These are phyloP conservation scores for Trochalopteron elliotii DNA, from an alignment of 2,113 vertebrate species.

Conservation along the genomic window DNA sequence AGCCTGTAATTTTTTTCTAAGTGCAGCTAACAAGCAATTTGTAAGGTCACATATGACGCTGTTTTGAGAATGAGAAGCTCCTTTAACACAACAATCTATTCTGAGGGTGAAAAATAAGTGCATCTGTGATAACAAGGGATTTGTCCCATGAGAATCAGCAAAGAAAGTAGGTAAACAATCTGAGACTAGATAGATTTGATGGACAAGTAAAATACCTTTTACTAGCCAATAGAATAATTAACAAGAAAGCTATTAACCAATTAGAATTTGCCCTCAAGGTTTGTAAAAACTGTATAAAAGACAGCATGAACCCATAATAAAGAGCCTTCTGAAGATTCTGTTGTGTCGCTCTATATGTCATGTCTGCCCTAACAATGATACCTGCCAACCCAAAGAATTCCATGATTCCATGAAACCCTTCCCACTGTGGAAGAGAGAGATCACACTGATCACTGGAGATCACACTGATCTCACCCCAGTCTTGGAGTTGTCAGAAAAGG, in stretches of 20 bases:
- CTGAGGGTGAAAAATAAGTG: neutral
- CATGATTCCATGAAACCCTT: neutral
- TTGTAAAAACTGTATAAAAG: neutral
- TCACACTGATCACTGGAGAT: neutral
- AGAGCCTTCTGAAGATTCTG: neutral
- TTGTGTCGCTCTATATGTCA: neutral
- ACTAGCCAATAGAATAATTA: neutral
- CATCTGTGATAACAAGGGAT: neutral
- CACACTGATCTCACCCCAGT: fast-evolving
- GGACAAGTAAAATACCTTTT: neutral
- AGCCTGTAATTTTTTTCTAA: neutral
- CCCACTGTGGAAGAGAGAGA: neutral
- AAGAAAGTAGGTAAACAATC: neutral
- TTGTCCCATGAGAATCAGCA: neutral
- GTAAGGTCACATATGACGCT: neutral
- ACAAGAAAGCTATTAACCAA: neutral
- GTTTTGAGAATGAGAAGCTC: neutral
- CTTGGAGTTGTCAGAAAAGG: neutral
- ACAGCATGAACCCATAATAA: neutral
- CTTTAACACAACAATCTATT: neutral
- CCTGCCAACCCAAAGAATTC: neutral
- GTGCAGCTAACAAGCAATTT: neutral
- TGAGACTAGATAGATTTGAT: neutral
- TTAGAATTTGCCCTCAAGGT: neutral
- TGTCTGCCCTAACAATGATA: neutral